Conservation (phyloP, 1,140 invertebrate genomes). For the Berghia stephanieae region DNA sequence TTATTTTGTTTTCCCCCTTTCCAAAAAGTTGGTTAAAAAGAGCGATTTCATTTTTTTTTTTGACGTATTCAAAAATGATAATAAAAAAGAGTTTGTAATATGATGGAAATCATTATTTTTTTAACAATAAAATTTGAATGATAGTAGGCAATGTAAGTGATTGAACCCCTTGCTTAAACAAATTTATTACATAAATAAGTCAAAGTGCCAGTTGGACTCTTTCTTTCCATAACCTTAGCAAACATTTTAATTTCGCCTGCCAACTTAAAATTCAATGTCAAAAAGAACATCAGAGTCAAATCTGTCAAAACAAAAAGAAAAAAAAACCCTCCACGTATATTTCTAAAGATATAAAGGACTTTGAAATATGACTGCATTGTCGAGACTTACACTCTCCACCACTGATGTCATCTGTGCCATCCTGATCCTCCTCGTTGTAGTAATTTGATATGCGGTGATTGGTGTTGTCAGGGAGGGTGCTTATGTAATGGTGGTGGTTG, state of each 20-base stretch:
- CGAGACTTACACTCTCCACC: conserved; percentile 49
- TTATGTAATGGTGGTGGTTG: conserved; percentile 62
- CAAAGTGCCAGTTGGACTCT: too few relatives aligned
- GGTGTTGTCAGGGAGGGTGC: conserved; percentile 58
- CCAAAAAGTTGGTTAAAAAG: too few relatives aligned
- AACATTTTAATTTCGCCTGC: neutral
- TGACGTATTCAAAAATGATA: too few relatives aligned
- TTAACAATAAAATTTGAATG: too few relatives aligned
- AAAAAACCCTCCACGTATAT: neutral
- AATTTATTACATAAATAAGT: too few relatives aligned
- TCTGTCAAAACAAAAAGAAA: too few relatives aligned
- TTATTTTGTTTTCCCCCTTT: too few relatives aligned
- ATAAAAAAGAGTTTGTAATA: too few relatives aligned
- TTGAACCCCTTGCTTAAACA: too few relatives aligned
- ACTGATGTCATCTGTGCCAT: conserved; percentile 57
- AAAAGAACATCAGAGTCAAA: neutral
- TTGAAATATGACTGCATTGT: neutral
- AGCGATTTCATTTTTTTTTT: too few relatives aligned
- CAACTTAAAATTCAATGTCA: neutral
- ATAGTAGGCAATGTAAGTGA: too few relatives aligned
- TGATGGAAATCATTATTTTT: too few relatives aligned
- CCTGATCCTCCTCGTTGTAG: conserved; percentile 70
- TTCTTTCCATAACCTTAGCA: neutral
- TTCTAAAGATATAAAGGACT: neutral
- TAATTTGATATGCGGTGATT: conserved; percentile 67